Evolutionary conservation across 2,797 vertebrate species (phyloP), one percentile per base, ranked within the genome.

Genomic region (Enteromius mattozi): DNA sequence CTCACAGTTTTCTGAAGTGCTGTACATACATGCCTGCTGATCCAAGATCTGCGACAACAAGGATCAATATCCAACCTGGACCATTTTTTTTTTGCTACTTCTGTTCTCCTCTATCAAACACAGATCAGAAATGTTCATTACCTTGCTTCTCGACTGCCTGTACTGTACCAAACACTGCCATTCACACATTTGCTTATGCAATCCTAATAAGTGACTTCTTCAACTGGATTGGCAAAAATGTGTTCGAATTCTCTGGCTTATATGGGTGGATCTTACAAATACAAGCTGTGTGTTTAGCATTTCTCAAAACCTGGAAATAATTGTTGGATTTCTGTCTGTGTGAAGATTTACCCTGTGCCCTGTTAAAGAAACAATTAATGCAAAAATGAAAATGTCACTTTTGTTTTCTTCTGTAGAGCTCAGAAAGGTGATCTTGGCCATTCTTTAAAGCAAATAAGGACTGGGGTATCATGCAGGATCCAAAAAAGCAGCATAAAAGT

Each of bases 121-220:
- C 47, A 56, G 12, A 77, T 13, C 0, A 66, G 47, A 76, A 54
- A 54, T 54, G 6, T 68, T 10, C n/a, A 56, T 66, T 68, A 21
- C 35, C n/a, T 75, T 17, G 21, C 17, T 33, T 40, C 24, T n/a
- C 1, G 2, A 30, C 42, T 37, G 40, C 42, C 17, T 81, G 19
- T 47, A 33, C 40, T 75, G 6, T 37, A 78, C 16, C 47, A 83
- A 75, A 83, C 63, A 74, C 14, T 2, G 30, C 8, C 30, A 66
- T 82, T 83, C 81, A 83, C 81, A 83, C 81, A 68, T 76, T 30
- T 9, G 47, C 76, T 83, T 76, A 68, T 42, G 45, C 24, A 76
- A 68, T 54, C 21, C 45, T n/a, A 51, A 51, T 14, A 9, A 68
- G 10, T 40, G 71, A 75, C 56, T 82, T 82, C 69, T 81, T 51